phyloP scores from a whole-genome alignment of 1,140 invertebrate genomes.

The Anagrus nilaparvatae region DNA sequence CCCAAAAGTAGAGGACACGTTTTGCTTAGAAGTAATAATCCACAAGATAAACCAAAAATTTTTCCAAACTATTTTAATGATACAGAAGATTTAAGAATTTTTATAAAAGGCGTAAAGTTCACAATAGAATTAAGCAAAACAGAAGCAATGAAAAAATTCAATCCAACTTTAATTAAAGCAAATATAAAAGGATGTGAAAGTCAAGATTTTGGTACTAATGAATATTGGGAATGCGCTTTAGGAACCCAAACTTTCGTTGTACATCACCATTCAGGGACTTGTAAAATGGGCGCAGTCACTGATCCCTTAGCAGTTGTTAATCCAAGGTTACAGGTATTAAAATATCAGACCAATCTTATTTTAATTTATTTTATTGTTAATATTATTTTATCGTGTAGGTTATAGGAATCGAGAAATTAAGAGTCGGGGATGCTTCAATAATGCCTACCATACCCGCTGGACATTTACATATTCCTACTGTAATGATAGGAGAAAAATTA shows the following conservation, averaged over 20 bases:
- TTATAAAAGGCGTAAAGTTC: slow-evolving; percentile 57
- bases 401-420: slow-evolving; percentile 56
- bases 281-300: slow-evolving; percentile 61
- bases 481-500: slow-evolving; percentile 81
- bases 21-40: slow-evolving; percentile 56
- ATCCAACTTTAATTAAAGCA: slow-evolving; percentile 43
- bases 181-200: slow-evolving; percentile 50
- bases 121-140: slow-evolving; percentile 49
- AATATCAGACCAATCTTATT: too few relatives aligned
- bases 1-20: slow-evolving; percentile 58
- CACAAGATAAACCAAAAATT: slow-evolving; percentile 59
- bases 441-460: slow-evolving; percentile 62
- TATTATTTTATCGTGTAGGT: too few relatives aligned
- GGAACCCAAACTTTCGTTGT: slow-evolving; percentile 49
- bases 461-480: slow-evolving; percentile 61
- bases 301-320: slow-evolving; percentile 66
- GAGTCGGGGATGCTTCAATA: slow-evolving; percentile 67
- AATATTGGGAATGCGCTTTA: slow-evolving; percentile 65
- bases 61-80: slow-evolving; percentile 64
- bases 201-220: slow-evolving; percentile 46
- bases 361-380: too few relatives aligned
- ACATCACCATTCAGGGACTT: slow-evolving; percentile 61
- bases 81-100: slow-evolving; percentile 52
- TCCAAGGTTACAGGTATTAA: slow-evolving; percentile 54
- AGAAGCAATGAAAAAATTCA: slow-evolving; percentile 50